These are phyloP conservation scores for Rhegmatorhina hoffmannsi DNA, from an alignment of 2,113 vertebrate genomes.

Conservation along the genomic window DNA sequence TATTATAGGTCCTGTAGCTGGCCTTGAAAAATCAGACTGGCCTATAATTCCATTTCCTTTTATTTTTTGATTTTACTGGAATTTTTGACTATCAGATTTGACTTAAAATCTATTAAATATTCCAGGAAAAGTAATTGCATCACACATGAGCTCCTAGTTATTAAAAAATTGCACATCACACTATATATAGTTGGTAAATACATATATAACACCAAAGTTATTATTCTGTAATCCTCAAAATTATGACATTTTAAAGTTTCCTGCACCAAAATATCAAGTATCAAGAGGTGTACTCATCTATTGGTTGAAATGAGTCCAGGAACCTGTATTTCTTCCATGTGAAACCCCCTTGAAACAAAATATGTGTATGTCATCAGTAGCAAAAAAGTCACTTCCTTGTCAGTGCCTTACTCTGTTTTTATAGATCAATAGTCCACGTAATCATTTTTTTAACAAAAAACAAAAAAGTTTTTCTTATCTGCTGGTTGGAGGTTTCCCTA, in stretches of 20 bases:
- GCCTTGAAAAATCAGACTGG: background rate
- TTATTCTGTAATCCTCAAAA: background rate
- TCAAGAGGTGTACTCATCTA: background rate
- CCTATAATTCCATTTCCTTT: background rate
- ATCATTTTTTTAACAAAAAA: rapidly evolving
- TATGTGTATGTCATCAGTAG: background rate
- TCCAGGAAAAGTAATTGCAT: background rate
- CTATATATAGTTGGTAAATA: background rate
- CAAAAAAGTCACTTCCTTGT: background rate
- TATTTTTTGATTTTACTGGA: background rate
- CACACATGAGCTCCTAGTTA: background rate
- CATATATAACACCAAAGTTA: background rate
- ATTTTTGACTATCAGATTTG: background rate
- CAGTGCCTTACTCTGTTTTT: background rate
- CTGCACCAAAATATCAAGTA: background rate
- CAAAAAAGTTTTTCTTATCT: background rate
- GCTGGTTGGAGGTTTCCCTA: background rate
- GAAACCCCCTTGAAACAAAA: background rate
- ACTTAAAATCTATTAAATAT: background rate
- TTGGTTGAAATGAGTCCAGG: background rate
- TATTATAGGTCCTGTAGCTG: background rate
- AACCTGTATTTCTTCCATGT: background rate
- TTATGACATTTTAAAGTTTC: background rate
- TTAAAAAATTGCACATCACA: background rate
- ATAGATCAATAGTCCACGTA: background rate